These are phyloP conservation scores for Ctenopoma multispine DNA, from an alignment of 2,797 vertebrate species.

Conservation along the genomic window DNA sequence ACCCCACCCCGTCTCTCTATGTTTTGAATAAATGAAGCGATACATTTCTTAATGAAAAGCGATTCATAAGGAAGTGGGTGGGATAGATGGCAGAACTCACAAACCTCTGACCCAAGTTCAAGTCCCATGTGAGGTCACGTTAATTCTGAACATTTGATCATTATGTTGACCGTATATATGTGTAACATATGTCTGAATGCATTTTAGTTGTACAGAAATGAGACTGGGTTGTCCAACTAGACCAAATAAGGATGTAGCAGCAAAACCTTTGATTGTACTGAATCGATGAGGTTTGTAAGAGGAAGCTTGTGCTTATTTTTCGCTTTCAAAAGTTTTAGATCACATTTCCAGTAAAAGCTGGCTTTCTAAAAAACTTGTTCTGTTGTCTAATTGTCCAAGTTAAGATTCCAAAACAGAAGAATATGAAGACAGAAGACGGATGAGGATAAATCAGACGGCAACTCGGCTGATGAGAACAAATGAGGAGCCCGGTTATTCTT, in stretches of 20 bases:
- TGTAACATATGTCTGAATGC: too few species aligned
- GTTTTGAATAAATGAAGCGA: too few species aligned
- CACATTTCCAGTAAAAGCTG: not conserved
- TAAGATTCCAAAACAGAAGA: constrained; percentile 30
- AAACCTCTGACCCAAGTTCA: too few species aligned
- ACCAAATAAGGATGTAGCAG: not conserved
- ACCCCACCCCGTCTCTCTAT: too few species aligned
- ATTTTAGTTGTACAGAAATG: too few species aligned
- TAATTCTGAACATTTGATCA: too few species aligned
- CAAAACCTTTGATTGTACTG: not conserved
- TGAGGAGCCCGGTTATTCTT: constrained; percentile 58
- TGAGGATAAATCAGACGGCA: constrained; percentile 62
- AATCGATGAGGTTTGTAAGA: not conserved
- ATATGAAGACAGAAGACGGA: constrained; percentile 45
- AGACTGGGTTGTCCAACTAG: not conserved
- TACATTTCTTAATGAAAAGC: too few species aligned
- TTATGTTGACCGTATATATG: too few species aligned
- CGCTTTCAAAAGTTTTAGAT: constrained; percentile 6
- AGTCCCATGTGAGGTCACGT: too few species aligned
- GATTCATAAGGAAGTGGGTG: too few species aligned
- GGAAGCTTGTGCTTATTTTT: not conserved
- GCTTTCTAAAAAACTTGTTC: constrained; percentile 2
- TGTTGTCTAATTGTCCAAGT: constrained; percentile 41
- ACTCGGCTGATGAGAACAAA: constrained; percentile 71
- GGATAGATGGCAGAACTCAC: too few species aligned